Conservation (phyloP, 2,113 vertebrate species). For the Coptodon bakossiorum region DNA sequence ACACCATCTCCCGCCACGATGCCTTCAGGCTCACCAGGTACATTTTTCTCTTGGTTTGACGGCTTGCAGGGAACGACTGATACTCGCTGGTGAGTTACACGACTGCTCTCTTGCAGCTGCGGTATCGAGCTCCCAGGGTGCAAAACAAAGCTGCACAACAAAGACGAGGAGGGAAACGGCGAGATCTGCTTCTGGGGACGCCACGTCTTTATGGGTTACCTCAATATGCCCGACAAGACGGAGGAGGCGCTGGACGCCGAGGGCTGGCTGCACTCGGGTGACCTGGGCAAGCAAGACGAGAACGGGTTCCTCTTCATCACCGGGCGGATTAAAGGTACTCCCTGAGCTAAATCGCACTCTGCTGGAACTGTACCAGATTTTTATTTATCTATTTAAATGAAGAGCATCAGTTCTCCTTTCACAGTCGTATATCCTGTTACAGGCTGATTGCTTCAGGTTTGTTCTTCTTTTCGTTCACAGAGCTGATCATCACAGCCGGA, state of each 20-base stretch:
- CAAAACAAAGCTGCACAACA: conserved; percentile 73
- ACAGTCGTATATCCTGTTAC: neutral
- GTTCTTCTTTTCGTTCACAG: conserved; percentile 54
- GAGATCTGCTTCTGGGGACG: conserved; percentile 90
- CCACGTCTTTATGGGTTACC: conserved; percentile 94
- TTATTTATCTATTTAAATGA: neutral
- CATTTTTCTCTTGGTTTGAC: neutral
- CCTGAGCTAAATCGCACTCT: neutral
- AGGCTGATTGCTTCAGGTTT: fast-evolving
- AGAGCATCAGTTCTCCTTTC: neutral
- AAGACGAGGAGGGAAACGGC: conserved; percentile 70
- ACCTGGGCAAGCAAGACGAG: conserved; percentile 79
- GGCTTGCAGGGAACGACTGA: fast-evolving
- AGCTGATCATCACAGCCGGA: conserved; percentile 88
- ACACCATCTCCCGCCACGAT: conserved; percentile 62
- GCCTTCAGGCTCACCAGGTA: conserved; percentile 81
- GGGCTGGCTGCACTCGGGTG: conserved; percentile 90
- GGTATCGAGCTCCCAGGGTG: conserved; percentile 81
- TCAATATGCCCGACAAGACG: conserved; percentile 80
- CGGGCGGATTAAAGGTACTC: conserved; percentile 87
- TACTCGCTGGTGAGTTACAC: fast-evolving
- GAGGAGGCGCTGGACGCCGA: conserved; percentile 77
- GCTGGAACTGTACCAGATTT: fast-evolving
- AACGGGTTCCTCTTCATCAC: conserved; percentile 86
- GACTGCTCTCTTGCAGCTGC: conserved; percentile 67